Percentiles rank a stretch among this genome's conserved stretches.
phyloP scores from a whole-genome alignment of 30 jellyfish, hydroid and myxozoan genomes.

The Chrysaora quinquecirrha region DNA sequence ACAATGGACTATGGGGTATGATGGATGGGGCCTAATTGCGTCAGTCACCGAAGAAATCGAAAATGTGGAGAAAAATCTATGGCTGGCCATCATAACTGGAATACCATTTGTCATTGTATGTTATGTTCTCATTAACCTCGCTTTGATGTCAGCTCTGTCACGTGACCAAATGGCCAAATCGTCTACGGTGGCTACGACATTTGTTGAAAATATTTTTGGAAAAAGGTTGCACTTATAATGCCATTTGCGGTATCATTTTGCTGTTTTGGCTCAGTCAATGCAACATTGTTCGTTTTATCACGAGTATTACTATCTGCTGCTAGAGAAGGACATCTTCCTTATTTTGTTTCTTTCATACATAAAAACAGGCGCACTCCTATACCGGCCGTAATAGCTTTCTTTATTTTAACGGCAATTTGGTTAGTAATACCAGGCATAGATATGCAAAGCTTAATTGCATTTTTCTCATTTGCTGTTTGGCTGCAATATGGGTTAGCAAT shows the following conservation, averaged over 20 bases:
- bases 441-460: not conserved
- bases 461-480: constrained; percentile 32
- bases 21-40: constrained; percentile 62
- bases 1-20: constrained; percentile 72
- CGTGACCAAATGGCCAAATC: constrained; percentile 39
- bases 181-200: too few relatives aligned
- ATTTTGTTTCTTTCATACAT: constrained; percentile 49
- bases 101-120: too few relatives aligned
- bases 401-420: constrained; percentile 30
- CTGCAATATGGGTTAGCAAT: too few relatives aligned
- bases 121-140: too few relatives aligned
- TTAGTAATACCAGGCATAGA: constrained; percentile 59
- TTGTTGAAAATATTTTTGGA: constrained; percentile 53
- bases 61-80: constrained; percentile 42
- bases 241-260: constrained; percentile 50
- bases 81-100: too few relatives aligned
- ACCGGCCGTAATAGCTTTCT: constrained; percentile 48
- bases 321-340: constrained; percentile 55
- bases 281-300: constrained; percentile 14
- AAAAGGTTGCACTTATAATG: constrained; percentile 22
- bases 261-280: constrained; percentile 37
- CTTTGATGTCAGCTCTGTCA: too few relatives aligned
- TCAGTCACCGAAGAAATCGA: constrained; percentile 43
- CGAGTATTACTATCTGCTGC: constrained; percentile 52
- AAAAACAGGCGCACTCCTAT: too few relatives aligned